These are phyloP conservation scores for Pseudopodoces humilis DNA, from an alignment of 2,113 vertebrate genomes.

Conservation along the genomic window DNA sequence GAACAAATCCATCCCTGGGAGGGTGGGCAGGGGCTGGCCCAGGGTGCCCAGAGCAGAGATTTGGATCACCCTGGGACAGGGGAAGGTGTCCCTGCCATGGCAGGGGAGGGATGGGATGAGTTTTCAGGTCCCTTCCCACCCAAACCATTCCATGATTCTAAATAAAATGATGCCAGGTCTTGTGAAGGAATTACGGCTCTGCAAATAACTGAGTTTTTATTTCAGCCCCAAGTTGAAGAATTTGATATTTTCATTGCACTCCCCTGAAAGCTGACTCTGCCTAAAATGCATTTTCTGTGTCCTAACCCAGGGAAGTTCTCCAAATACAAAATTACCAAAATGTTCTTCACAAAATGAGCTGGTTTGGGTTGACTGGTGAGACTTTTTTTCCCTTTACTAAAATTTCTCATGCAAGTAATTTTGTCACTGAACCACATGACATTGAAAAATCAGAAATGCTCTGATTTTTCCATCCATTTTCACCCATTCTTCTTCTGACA, in stretches of 20 bases:
- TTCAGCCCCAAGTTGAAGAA: background rate
- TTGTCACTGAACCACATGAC: background rate
- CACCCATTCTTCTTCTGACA: background rate
- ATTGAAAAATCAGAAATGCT: background rate
- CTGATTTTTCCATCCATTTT: background rate
- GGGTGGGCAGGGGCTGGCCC: background rate
- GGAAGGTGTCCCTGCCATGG: background rate
- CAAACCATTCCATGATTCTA: background rate
- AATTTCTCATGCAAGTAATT: background rate
- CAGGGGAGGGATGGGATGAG: accelerated
- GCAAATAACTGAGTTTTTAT: background rate
- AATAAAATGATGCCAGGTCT: background rate
- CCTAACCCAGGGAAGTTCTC: background rate
- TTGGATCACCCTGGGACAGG: background rate
- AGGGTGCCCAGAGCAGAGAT: background rate
- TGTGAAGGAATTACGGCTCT: background rate
- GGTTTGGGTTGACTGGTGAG: background rate
- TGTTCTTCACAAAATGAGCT: background rate
- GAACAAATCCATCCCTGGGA: accelerated
- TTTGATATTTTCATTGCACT: background rate
- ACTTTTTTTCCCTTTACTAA: background rate
- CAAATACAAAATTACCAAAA: background rate
- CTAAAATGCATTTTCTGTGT: background rate
- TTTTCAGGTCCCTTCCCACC: background rate
- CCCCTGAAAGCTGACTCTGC: background rate